A percentile compares a stretch with the other conserved stretches of the same genome.
Conservation (phyloP, 2,888 invertebrate species). For the Scaptomyza caliginosa region DNA sequence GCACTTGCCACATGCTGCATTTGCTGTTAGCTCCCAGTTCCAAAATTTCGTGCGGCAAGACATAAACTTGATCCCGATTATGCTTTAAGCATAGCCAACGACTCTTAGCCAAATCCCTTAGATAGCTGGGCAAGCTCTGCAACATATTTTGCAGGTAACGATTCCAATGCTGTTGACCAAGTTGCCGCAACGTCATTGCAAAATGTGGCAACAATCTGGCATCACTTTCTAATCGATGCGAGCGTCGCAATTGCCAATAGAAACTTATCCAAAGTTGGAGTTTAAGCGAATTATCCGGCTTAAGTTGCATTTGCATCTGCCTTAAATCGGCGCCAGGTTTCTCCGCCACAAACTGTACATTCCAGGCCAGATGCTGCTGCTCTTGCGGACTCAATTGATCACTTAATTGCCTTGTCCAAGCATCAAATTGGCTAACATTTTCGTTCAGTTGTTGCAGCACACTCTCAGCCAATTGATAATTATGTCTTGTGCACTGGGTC, state of each 20-base stretch:
- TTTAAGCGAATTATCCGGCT: slow-evolving; percentile 52
- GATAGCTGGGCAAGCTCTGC: slow-evolving; percentile 51
- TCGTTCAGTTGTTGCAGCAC: slow-evolving; percentile 18
- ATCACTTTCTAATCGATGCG: slow-evolving; percentile 14
- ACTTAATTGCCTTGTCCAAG: slow-evolving; percentile 39
- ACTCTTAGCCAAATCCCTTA: slow-evolving; percentile 46
- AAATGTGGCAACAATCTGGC: slow-evolving; percentile 44
- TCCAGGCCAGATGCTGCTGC: slow-evolving; percentile 51
- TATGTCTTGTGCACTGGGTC: background rate
- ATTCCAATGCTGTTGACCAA: slow-evolving; percentile 14
- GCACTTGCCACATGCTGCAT: slow-evolving; percentile 57
- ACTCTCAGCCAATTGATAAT: background rate
- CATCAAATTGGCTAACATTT: slow-evolving; percentile 29
- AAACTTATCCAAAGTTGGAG: slow-evolving; percentile 56
- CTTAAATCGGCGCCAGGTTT: background rate
- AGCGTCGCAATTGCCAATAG: slow-evolving; percentile 55
- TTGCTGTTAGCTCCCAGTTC: slow-evolving; percentile 50
- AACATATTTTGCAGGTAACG: slow-evolving; percentile 62
- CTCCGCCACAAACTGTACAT: slow-evolving; percentile 33
- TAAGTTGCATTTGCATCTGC: slow-evolving; percentile 30
- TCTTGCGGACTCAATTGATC: slow-evolving; percentile 8
- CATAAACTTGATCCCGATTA: slow-evolving; percentile 34
- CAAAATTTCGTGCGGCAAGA: slow-evolving; percentile 5
- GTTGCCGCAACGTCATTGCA: slow-evolving; percentile 47
- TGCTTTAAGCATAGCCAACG: slow-evolving; percentile 59